Conservation (phyloP, 1,140 invertebrate species). For the Aphis craccivora region DNA sequence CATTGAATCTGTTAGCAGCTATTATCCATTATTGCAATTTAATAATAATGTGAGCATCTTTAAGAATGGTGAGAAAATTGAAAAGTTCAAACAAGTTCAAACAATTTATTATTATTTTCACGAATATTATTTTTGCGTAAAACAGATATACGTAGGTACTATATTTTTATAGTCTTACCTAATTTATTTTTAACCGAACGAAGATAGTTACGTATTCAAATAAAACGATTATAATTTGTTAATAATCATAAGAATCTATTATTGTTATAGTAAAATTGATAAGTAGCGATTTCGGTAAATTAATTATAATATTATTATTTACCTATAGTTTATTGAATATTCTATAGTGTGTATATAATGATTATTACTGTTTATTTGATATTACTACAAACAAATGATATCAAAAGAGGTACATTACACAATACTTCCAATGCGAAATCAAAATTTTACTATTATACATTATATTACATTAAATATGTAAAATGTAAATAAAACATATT, state of each 20-base stretch:
- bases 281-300: no score
- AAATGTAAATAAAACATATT: no score
- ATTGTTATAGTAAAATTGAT: not conserved
- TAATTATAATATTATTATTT: not conserved
- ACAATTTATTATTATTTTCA: not conserved
- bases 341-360: not conserved
- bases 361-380: not conserved
- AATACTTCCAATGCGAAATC: not conserved
- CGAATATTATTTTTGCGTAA: not conserved
- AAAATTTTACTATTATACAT: not conserved
- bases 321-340: not conserved
- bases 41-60: not conserved
- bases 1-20: slow-evolving; percentile 17
- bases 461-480: not conserved
- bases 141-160: not conserved
- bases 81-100: slow-evolving; percentile 7
- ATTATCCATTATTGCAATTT: slow-evolving; percentile 19
- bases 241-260: not conserved
- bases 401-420: not conserved
- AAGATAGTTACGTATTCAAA: not conserved
- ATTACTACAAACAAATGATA: not conserved
- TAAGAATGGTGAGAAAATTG: not conserved
- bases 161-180: not conserved
- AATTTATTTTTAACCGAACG: not conserved
- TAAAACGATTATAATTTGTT: not conserved